These are phyloP conservation scores for Caenorhabditis sp. DNA, from an alignment of 2,888 invertebrate genomes.

Conservation along the genomic window DNA sequence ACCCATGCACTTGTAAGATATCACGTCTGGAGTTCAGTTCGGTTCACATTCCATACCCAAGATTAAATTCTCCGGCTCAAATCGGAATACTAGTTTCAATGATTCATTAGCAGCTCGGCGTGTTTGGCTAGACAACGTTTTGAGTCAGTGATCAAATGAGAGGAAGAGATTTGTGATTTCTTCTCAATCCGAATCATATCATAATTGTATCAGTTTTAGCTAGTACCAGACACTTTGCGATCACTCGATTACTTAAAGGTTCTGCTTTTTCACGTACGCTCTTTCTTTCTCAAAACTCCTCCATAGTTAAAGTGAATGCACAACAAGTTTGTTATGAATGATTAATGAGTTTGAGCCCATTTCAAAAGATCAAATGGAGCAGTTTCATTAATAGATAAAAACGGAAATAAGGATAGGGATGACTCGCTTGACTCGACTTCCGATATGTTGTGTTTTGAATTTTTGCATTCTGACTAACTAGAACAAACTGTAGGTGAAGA, in stretches of 20 bases:
- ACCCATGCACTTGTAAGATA: constrained; percentile 40
- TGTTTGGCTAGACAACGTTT: constrained; percentile 16
- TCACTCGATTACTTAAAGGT: constrained; percentile 12
- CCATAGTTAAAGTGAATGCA: not conserved
- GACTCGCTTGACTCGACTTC: constrained; percentile 1
- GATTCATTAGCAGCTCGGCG: constrained; percentile 10
- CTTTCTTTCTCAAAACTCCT: too few species aligned
- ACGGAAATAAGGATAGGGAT: too few species aligned
- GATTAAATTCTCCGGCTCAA: not conserved
- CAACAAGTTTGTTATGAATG: not conserved
- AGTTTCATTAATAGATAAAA: constrained; percentile 11
- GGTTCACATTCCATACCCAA: too few species aligned
- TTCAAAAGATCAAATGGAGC: constrained; percentile 9
- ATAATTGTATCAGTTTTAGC: not conserved
- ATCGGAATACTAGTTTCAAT: not conserved
- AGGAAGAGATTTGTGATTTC: constrained; percentile 4
- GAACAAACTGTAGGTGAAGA: too few species aligned
- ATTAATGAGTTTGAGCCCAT: constrained; percentile 19
- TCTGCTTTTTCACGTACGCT: not conserved
- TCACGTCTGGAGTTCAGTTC: constrained; percentile 21
- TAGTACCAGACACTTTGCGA: too few species aligned
- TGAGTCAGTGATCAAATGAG: too few species aligned
- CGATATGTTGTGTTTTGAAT: not conserved
- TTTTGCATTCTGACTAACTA: too few species aligned
- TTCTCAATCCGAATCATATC: too few species aligned